Percentiles rank a stretch among this genome's conserved stretches.
Conservation (phyloP, 2,888 invertebrate species). For the Loripinus fragilis region DNA sequence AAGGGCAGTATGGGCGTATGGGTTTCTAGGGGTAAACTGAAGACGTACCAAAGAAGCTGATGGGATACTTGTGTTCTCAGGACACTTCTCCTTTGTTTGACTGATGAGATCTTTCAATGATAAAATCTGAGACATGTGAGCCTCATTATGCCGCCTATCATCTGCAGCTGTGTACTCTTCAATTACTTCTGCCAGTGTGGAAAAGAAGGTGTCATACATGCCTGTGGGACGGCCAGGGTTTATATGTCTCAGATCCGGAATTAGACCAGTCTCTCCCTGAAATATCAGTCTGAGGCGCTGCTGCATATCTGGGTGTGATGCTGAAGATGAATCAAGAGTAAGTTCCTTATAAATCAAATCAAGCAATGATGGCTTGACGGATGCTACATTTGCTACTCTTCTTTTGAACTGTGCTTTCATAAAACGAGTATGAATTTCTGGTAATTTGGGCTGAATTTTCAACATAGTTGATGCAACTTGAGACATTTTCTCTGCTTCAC, state of each 20-base stretch:
- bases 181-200: conserved; percentile 28
- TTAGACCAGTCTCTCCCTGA: conserved; percentile 46
- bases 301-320: conserved; percentile 29
- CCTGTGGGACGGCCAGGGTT: conserved; percentile 39
- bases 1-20: conserved; percentile 37
- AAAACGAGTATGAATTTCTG: conserved; percentile 44
- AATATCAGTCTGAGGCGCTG: conserved; percentile 40
- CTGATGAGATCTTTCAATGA: conserved; percentile 42
- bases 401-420: conserved; percentile 32
- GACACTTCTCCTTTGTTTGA: conserved; percentile 43
- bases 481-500: conserved; percentile 19
- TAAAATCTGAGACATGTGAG: conserved; percentile 42
- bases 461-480: background rate
- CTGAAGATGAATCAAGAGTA: conserved; percentile 40
- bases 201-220: conserved; percentile 39
- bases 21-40: conserved; percentile 49
- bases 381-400: conserved; percentile 27
- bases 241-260: conserved; percentile 29
- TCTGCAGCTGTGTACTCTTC: conserved; percentile 47
- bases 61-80: conserved; percentile 38
- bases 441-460: conserved; percentile 27
- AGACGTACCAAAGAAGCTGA: conserved; percentile 47
- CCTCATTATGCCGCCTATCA: conserved; percentile 40
- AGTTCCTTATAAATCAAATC: conserved; percentile 52
- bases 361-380: conserved; percentile 26